Evolutionary conservation across 2,113 vertebrate genomes (phyloP).

Genomic region (Monarcha castaneiventris): DNA sequence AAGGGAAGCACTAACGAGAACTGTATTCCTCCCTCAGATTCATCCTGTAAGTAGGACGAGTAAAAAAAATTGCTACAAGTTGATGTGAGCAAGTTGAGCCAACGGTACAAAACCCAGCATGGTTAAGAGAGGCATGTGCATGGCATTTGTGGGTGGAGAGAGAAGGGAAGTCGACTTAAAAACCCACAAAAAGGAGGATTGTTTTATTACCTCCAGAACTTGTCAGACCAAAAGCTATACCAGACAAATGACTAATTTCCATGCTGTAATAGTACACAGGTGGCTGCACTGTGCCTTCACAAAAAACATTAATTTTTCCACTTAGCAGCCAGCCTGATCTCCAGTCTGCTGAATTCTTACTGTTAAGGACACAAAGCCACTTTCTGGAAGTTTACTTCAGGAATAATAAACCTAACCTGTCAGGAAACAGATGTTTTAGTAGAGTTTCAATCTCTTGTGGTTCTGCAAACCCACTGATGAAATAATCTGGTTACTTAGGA

Average conservation of each 20-base stretch:
- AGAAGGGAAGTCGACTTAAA: background rate
- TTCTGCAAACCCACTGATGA: background rate
- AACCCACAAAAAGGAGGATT: conserved; percentile 35
- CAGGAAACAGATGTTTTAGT: conserved; percentile 15
- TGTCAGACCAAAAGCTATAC: conserved; percentile 41
- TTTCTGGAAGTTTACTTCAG: conserved; percentile 16
- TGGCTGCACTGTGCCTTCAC: background rate
- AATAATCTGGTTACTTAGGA: background rate
- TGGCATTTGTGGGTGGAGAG: conserved; percentile 3
- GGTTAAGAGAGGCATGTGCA: background rate
- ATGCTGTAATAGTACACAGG: conserved; percentile 37
- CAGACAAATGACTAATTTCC: conserved; percentile 62
- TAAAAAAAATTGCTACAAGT: background rate
- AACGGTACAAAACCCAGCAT: background rate
- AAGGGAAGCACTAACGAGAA: background rate
- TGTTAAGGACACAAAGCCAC: background rate
- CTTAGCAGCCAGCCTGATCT: background rate
- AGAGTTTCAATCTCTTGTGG: background rate
- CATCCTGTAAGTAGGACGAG: background rate
- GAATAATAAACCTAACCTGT: background rate
- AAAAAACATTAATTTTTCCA: background rate
- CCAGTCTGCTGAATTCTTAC: background rate
- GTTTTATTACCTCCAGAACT: conserved; percentile 49
- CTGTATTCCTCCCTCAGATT: background rate
- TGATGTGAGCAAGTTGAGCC: background rate